Conservation (phyloP, 1,140 invertebrate genomes). For the Habropoda laboriosa region DNA sequence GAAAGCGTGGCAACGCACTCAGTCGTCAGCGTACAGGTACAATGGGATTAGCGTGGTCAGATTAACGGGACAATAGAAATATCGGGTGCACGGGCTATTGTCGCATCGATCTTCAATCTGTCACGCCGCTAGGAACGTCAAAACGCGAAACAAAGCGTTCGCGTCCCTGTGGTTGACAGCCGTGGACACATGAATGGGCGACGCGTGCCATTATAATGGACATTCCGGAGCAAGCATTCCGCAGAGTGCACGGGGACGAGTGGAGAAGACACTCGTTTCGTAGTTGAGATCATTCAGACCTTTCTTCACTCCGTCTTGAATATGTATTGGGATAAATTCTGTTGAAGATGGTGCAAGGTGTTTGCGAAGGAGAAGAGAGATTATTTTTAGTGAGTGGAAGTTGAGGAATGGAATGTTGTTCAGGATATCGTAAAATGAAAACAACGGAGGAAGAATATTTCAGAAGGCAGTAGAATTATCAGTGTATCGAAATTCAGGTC, state of each 20-base stretch:
- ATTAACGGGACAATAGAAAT: conserved; percentile 19
- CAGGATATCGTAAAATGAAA: too few relatives aligned
- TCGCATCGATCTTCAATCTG: conserved; percentile 28
- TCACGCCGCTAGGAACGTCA: not conserved
- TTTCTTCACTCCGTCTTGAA: not conserved
- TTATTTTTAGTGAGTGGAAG: too few relatives aligned
- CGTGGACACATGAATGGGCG: conserved; percentile 38
- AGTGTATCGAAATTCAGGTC: too few relatives aligned
- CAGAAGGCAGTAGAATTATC: too few relatives aligned
- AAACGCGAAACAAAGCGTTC: conserved; percentile 44
- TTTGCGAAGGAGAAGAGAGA: too few relatives aligned
- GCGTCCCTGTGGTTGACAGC: conserved; percentile 39
- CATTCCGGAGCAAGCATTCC: conserved; percentile 16
- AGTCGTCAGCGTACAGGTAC: conserved; percentile 3
- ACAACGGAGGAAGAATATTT: too few relatives aligned
- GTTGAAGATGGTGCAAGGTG: too few relatives aligned
- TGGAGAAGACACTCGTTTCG: not conserved
- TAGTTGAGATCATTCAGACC: not conserved
- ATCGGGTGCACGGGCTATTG: conserved; percentile 26
- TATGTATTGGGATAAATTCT: too few relatives aligned
- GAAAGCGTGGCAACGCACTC: not conserved
- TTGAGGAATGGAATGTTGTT: too few relatives aligned
- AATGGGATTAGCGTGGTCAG: not conserved
- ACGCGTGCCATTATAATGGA: conserved; percentile 27
- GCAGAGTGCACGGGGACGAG: not conserved